Evolutionary conservation across 2,888 invertebrate species (phyloP).

Genomic region (Archips xylosteana): DNA sequence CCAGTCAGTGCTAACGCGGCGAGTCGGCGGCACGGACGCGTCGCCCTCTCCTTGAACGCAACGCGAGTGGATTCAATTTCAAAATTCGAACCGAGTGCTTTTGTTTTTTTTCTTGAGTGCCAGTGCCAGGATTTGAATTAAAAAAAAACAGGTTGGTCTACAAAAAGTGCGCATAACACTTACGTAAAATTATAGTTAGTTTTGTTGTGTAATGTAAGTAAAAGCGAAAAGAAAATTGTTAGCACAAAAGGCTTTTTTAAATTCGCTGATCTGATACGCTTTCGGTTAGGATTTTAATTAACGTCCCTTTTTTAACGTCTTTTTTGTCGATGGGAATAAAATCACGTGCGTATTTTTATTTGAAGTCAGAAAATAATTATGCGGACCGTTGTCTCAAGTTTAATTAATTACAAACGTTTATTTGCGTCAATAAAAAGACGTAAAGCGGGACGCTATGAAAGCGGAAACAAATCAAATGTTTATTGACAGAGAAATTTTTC

Average conservation of each 20-base stretch:
- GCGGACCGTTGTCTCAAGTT: slow-evolving; percentile 16
- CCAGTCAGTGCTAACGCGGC: slow-evolving; percentile 35
- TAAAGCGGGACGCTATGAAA: background rate
- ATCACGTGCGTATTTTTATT: slow-evolving; percentile 24
- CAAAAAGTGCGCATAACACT: slow-evolving; percentile 40
- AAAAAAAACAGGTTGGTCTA: slow-evolving; percentile 63
- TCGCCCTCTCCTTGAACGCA: slow-evolving; percentile 47
- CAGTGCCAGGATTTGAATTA: slow-evolving; percentile 70
- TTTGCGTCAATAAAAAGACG: background rate
- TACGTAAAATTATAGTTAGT: slow-evolving; percentile 45
- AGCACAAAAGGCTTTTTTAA: slow-evolving; percentile 43
- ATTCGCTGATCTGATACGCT: slow-evolving; percentile 45
- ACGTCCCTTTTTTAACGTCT: slow-evolving; percentile 21
- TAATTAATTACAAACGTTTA: slow-evolving; percentile 3
- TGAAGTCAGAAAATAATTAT: slow-evolving; percentile 22
- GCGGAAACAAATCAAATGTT: slow-evolving; percentile 10
- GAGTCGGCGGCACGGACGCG: slow-evolving; percentile 26
- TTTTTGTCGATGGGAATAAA: slow-evolving; percentile 19
- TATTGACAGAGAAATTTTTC: slow-evolving; percentile 42
- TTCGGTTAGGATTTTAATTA: slow-evolving; percentile 39
- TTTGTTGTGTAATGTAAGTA: slow-evolving; percentile 47
- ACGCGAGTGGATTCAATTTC: slow-evolving; percentile 65
- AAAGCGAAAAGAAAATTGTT: slow-evolving; percentile 48
- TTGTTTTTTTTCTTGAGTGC: slow-evolving; percentile 66
- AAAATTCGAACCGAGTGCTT: slow-evolving; percentile 61